Percentiles rank a stretch among this genome's conserved stretches.
These are phyloP conservation scores for Grus americana DNA, from an alignment of 2,113 vertebrate species.

Conservation along the genomic window DNA sequence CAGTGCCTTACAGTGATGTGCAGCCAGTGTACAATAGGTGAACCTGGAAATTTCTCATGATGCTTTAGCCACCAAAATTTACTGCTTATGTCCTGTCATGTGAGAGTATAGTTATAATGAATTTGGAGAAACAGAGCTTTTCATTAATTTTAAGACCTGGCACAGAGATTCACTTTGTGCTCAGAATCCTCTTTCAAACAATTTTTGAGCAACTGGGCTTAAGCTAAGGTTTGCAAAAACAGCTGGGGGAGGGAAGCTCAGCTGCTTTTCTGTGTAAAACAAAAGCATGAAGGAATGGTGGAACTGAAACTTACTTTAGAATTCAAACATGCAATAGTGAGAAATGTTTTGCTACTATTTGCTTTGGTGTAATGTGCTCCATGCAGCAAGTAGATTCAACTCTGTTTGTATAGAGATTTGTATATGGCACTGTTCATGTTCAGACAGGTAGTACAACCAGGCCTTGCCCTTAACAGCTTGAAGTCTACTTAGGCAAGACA, in stretches of 20 bases:
- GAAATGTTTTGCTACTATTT: not conserved
- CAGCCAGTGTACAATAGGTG: not conserved
- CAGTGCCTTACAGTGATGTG: not conserved
- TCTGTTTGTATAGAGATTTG: not conserved
- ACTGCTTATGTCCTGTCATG: not conserved
- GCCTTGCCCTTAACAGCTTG: not conserved
- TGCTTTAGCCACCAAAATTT: not conserved
- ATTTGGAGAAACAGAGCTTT: not conserved
- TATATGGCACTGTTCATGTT: not conserved
- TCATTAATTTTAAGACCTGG: not conserved
- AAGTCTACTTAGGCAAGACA: not conserved
- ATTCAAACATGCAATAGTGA: not conserved
- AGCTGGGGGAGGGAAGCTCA: not conserved
- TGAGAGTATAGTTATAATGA: not conserved
- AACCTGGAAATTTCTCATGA: not conserved
- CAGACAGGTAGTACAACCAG: not conserved
- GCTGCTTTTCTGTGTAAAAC: constrained; percentile 18
- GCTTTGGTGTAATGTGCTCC: not conserved
- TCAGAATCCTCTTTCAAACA: not conserved
- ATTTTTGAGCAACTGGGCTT: not conserved
- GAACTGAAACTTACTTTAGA: constrained; percentile 38
- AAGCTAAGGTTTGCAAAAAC: not conserved
- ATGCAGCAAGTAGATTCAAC: not conserved
- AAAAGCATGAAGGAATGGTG: not conserved
- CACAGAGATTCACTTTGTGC: not conserved